Evolutionary conservation across 1,140 invertebrate genomes (phyloP), one percentile per base, ranked within the genome.

Genomic region (Coboldia fuscipes): DNA sequence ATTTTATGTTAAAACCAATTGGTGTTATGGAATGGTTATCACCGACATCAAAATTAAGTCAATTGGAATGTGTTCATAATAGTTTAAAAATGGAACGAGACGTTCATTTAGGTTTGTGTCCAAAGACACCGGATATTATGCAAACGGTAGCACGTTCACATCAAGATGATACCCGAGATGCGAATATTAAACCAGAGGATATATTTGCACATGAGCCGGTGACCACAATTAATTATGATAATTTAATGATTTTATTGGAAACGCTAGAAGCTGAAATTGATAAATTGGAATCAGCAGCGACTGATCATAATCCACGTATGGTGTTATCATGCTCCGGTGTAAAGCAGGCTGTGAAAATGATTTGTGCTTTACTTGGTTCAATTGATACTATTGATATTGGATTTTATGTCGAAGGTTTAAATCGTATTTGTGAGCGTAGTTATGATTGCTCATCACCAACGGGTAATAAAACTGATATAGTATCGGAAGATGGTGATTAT

Each of bases 21-120:
- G 52, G 52, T n/a, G 36, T 51, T 1, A 24, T 46, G 10, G 52
- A 55, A 36, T 55, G 52, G 52, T 34, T 55, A 18, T 45, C 50
- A 2, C 64, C 60, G 26, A 70, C 62, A 18, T 70, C 70, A 9
- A 63, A 56, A 19, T 62, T 96, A 16, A 75, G 72, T 32, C 81
- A 92, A 50, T 89, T 92, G 58, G 83, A 89, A 50, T 93, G 92
- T 57, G 75, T 93, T 36, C 83, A 92, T 49, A 74, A 84, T 42
- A 94, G 89, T 57, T 77, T 94, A 26, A 90, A 94, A 52, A 57
- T 92, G 44, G 89, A 94, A 53, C 71, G 78, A 51, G 88, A 94
- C 60, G 79, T 96, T 1, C 62, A 72, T 35, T 61, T 97, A 37
- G 75, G 72, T 29, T 61, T 82, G 29, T 65, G 72, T 40, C 68